These are phyloP conservation scores for Pseudomyrmex concolor DNA, from an alignment of 1,140 invertebrate genomes.

Conservation along the genomic window DNA sequence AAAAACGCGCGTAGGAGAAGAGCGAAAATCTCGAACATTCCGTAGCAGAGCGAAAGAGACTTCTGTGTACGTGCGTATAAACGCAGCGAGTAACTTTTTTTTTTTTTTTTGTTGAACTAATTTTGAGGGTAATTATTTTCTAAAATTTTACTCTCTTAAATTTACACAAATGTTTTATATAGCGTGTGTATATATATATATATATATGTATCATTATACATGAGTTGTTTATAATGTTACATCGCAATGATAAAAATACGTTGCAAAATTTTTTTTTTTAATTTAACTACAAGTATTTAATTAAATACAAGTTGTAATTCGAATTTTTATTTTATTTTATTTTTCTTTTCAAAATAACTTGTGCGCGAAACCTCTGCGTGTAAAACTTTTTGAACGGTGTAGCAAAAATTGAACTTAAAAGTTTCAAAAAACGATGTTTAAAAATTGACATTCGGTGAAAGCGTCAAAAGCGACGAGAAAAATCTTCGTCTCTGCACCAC, in stretches of 20 bases:
- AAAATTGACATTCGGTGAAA: neutral
- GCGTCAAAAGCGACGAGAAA: neutral
- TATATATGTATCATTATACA: too few relatives aligned
- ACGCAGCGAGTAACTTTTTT: too few relatives aligned
- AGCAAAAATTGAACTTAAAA: neutral
- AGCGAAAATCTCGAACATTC: conserved; percentile 15
- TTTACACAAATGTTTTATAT: neutral
- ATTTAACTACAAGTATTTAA: too few relatives aligned
- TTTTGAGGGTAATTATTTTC: too few relatives aligned
- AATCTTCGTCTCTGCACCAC: too few relatives aligned
- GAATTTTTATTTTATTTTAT: neutral
- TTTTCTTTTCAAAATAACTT: neutral
- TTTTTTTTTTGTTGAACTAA: too few relatives aligned
- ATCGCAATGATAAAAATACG: neutral
- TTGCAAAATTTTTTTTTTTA: too few relatives aligned
- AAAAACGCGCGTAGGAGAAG: too few relatives aligned
- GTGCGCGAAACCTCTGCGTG: neutral
- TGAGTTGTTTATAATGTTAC: too few relatives aligned
- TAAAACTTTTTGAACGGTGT: neutral
- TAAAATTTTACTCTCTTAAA: neutral
- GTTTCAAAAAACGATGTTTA: neutral
- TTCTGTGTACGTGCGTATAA: too few relatives aligned
- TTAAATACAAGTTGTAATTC: neutral
- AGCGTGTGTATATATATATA: too few relatives aligned
- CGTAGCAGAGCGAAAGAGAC: too few relatives aligned